These are phyloP conservation scores for Shinisaurus crocodilurus DNA, from an alignment of 2,113 vertebrate species.

Conservation along the genomic window DNA sequence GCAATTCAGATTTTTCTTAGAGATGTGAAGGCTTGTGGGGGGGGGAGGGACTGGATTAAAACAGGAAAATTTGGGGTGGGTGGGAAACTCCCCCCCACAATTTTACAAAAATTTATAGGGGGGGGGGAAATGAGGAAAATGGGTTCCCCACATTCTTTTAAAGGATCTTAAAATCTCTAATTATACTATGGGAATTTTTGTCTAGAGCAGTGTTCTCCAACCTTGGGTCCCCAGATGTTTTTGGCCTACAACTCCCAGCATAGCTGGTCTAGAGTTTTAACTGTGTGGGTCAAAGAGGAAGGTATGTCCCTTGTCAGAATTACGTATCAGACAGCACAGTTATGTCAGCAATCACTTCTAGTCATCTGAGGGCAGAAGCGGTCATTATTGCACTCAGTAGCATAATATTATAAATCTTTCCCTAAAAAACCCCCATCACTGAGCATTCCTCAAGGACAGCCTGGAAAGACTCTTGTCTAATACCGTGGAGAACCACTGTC, in stretches of 20 bases:
- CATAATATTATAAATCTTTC: constrained; percentile 18
- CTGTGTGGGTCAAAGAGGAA: not conserved
- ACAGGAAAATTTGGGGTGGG: too few species aligned
- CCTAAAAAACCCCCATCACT: constrained; percentile 15
- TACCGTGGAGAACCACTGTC: too few species aligned
- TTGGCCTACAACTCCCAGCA: too few species aligned
- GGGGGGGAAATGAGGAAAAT: too few species aligned
- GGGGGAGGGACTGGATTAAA: too few species aligned
- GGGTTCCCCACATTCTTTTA: too few species aligned
- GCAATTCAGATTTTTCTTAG: not conserved
- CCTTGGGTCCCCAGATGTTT: too few species aligned
- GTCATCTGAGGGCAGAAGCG: not conserved
- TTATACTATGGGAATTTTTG: not conserved
- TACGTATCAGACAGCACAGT: not conserved
- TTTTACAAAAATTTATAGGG: too few species aligned
- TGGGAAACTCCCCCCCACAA: too few species aligned
- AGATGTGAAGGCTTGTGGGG: too few species aligned
- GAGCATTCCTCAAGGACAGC: constrained; percentile 16
- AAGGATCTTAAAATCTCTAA: too few species aligned
- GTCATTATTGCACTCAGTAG: not conserved
- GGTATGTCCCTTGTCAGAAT: not conserved
- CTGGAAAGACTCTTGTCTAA: not conserved
- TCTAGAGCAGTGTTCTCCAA: too few species aligned
- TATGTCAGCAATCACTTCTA: not conserved
- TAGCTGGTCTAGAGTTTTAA: not conserved